Evolutionary conservation across 2,888 invertebrate genomes (phyloP).

Genomic region (Xylophagus ater): DNA sequence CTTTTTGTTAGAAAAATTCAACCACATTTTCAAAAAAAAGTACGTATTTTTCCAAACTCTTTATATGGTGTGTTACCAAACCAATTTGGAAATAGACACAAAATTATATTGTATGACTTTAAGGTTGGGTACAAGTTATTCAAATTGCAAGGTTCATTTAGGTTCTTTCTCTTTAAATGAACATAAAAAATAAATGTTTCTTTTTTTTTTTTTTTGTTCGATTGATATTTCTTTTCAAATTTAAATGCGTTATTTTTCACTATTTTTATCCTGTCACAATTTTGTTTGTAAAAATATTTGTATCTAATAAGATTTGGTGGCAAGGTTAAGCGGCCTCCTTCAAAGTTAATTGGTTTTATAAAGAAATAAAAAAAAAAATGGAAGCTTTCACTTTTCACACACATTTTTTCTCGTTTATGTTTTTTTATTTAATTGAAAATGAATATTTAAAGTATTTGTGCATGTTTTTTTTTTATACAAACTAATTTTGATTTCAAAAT

Average conservation of each 20-base stretch:
- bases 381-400: slow-evolving; percentile 10
- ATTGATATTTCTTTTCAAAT: slow-evolving; percentile 1
- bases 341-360: slow-evolving; percentile 8
- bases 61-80: too few species aligned
- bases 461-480: not conserved
- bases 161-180: too few species aligned
- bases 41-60: too few species aligned
- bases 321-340: slow-evolving; percentile 13
- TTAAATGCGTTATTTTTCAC: not conserved
- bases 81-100: too few species aligned
- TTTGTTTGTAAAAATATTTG: slow-evolving; percentile 7
- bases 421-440: too few species aligned
- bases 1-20: too few species aligned
- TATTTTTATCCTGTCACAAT: slow-evolving; percentile 6
- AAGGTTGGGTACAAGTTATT: not conserved
- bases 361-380: too few species aligned
- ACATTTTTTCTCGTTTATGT: too few species aligned
- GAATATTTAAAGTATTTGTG: not conserved
- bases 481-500: too few species aligned
- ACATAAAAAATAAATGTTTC: slow-evolving; percentile 1
- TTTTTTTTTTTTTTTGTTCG: not conserved
- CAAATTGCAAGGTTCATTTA: slow-evolving; percentile 4
- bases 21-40: too few species aligned
- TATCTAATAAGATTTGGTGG: slow-evolving; percentile 11
- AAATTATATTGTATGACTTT: too few species aligned